Conservation (phyloP, 2,888 invertebrate genomes). For the Oegoconia quadripuncta region DNA sequence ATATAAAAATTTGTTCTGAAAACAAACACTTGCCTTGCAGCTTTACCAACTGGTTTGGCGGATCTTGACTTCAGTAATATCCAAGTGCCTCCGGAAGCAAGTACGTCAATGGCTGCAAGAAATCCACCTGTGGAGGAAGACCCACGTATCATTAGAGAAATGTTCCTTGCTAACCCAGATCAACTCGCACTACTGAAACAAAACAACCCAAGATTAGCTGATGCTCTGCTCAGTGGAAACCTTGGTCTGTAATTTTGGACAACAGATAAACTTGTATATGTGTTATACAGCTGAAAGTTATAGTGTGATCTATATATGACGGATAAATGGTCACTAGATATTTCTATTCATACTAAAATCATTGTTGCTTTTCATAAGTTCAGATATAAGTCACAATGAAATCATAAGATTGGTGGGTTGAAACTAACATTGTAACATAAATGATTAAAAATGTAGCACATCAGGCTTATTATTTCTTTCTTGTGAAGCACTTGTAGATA, state of each 20-base stretch:
- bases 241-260: slow-evolving; percentile 74
- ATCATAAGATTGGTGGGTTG: too few relatives aligned
- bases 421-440: too few relatives aligned
- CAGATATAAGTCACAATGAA: too few relatives aligned
- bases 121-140: slow-evolving; percentile 83
- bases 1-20: slow-evolving; percentile 6
- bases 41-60: slow-evolving; percentile 72
- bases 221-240: slow-evolving; percentile 92
- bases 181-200: slow-evolving; percentile 94
- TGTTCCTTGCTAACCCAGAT: slow-evolving; percentile 93
- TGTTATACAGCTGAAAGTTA: not conserved
- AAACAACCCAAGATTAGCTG: slow-evolving; percentile 95
- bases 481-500: too few relatives aligned
- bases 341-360: too few relatives aligned
- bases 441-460: too few relatives aligned
- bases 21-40: slow-evolving; percentile 29
- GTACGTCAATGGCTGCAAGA: slow-evolving; percentile 56
- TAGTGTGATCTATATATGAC: too few relatives aligned
- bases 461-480: too few relatives aligned
- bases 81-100: slow-evolving; percentile 85
- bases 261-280: not conserved
- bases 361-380: too few relatives aligned
- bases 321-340: too few relatives aligned
- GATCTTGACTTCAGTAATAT: slow-evolving; percentile 92
- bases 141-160: slow-evolving; percentile 90